A percentile compares a stretch with the other conserved stretches of the same genome.
These are phyloP conservation scores for Myripristis murdjan DNA, from an alignment of 2,797 vertebrate genomes.

Conservation along the genomic window DNA sequence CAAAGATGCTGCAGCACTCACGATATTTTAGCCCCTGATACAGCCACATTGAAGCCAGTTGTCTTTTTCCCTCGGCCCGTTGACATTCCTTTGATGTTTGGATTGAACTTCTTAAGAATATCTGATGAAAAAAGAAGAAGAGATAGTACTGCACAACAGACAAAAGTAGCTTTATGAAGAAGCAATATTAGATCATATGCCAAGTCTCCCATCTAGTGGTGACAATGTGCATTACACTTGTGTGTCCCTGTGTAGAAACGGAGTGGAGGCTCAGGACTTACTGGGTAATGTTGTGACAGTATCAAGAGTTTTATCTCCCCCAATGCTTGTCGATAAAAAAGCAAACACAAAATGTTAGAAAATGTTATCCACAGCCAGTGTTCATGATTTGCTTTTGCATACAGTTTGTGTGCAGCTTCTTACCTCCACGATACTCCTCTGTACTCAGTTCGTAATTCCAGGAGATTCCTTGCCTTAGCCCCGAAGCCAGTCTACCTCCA, in stretches of 20 bases:
- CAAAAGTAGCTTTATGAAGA: background rate
- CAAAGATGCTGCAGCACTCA: conserved; percentile 73
- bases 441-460: conserved; percentile 78
- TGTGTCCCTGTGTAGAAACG: too few relatives aligned
- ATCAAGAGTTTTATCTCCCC: conserved; percentile 90
- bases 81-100: conserved; percentile 90
- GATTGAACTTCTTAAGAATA: conserved; percentile 94
- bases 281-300: conserved; percentile 93
- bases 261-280: conserved; percentile 77
- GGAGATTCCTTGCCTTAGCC: conserved; percentile 81
- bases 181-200: background rate
- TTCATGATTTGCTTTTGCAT: background rate
- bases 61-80: conserved; percentile 73
- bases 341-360: background rate
- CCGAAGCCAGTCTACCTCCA: conserved; percentile 87
- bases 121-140: conserved; percentile 79
- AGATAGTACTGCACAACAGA: background rate
- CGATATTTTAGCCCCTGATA: conserved; percentile 86
- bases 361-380: conserved; percentile 16
- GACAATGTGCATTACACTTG: background rate
- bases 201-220: conserved; percentile 63
- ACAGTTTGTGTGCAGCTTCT: conserved; percentile 41
- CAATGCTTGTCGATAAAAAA: conserved; percentile 83
- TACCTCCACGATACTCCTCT: conserved; percentile 95
- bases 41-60: conserved; percentile 90